phyloP scores from a whole-genome alignment of 2,888 invertebrate genomes.

The Acleris holmiana region DNA sequence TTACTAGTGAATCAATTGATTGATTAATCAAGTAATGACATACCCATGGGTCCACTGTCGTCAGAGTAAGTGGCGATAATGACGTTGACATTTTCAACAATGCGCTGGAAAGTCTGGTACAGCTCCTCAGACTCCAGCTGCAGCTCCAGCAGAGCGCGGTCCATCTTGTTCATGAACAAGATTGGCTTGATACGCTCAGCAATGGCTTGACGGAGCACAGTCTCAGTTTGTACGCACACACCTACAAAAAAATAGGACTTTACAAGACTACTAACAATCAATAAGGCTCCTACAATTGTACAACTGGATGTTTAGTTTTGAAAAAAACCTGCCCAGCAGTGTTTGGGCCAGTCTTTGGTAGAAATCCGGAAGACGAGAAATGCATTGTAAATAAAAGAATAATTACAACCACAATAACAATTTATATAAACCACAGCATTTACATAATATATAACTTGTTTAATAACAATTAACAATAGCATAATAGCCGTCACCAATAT shows the following conservation, averaged over 20 bases:
- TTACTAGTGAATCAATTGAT: background rate
- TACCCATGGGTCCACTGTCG: conserved; percentile 98
- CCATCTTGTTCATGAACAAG: conserved; percentile 99
- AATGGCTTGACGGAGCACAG: conserved; percentile 99
- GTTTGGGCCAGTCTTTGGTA: no score
- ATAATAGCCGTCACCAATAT: no score
- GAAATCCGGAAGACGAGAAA: no score
- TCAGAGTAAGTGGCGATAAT: conserved; percentile 99
- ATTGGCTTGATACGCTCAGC: conserved; percentile 99
- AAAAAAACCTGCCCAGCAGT: no score
- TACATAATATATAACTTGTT: no score
- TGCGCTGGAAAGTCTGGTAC: conserved; percentile 99
- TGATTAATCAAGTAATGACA: no score
- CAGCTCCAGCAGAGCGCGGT: conserved; percentile 98
- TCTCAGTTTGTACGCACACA: conserved; percentile 99
- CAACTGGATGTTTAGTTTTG: no score
- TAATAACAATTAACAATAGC: no score
- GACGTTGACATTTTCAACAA: conserved; percentile 99
- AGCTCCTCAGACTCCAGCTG: conserved; percentile 98
- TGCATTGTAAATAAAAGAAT: no score
- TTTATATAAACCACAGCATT: no score
- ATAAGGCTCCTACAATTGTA: no score
- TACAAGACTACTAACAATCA: background rate
- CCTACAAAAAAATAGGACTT: conserved; percentile 81
- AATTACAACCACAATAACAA: no score